Conservation (phyloP, 2,113 vertebrate genomes). For the Numenius arquata region DNA sequence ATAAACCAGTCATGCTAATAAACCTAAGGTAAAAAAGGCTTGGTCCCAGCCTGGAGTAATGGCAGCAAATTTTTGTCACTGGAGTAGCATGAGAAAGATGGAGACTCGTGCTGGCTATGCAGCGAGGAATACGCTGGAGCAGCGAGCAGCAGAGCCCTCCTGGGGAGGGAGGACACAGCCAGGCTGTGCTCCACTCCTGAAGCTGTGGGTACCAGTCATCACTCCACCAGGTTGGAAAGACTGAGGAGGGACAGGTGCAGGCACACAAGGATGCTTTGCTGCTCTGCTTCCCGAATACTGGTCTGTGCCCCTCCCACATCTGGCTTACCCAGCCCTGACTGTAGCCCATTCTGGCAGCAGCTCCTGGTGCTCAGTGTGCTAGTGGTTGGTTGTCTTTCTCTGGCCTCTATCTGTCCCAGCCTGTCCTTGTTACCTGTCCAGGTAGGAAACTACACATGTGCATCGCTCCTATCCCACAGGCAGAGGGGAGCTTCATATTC, state of each 20-base stretch:
- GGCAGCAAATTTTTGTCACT: not conserved
- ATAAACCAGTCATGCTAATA: not conserved
- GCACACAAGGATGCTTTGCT: not conserved
- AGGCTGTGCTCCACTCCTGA: not conserved
- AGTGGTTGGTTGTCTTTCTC: not conserved
- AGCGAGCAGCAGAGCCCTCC: not conserved
- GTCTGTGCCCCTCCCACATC: not conserved
- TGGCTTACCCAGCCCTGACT: not conserved
- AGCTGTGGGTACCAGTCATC: not conserved
- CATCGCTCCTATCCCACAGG: not conserved
- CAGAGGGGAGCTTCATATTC: not conserved
- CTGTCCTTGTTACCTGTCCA: not conserved
- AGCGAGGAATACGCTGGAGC: not conserved
- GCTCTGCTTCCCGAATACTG: not conserved
- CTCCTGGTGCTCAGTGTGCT: not conserved
- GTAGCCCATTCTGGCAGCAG: not conserved
- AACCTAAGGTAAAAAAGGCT: not conserved
- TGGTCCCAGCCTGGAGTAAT: not conserved
- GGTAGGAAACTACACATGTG: not conserved
- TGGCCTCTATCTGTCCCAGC: not conserved
- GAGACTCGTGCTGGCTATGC: fast-evolving
- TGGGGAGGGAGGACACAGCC: not conserved
- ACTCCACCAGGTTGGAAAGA: not conserved
- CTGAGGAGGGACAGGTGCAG: not conserved
- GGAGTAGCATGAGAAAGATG: not conserved